A percentile compares a stretch with the other conserved stretches of the same genome.
phyloP scores from a whole-genome alignment of 2,888 invertebrate species.

The Lamellibrachia columna region DNA sequence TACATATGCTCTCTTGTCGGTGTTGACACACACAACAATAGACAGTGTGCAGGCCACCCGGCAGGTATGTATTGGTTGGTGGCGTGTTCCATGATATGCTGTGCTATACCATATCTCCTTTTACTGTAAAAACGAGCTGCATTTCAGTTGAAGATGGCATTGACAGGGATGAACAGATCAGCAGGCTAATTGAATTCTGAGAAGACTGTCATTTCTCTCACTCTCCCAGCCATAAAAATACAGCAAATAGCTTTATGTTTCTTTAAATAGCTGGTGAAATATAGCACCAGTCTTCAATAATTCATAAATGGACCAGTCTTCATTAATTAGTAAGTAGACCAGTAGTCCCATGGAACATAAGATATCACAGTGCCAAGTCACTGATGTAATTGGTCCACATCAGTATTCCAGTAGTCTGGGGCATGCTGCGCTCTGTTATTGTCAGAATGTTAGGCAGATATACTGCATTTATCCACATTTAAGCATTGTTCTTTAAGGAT shows the following conservation, averaged over 20 bases:
- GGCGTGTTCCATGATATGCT: background rate
- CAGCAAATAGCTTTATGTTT: constrained; percentile 1
- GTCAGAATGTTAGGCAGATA: background rate
- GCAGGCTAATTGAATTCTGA: background rate
- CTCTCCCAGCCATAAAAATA: background rate
- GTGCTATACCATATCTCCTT: background rate
- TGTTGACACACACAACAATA: background rate
- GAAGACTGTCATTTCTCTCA: background rate
- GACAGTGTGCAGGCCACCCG: background rate
- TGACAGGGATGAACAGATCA: background rate
- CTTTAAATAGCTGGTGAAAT: constrained; percentile 6
- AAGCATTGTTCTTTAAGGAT: background rate
- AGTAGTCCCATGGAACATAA: background rate
- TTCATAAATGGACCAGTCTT: background rate
- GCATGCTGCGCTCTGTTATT: background rate
- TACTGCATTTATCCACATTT: background rate
- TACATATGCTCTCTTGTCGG: background rate
- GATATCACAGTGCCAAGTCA: background rate
- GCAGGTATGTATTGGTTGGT: background rate
- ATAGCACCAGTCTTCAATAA: background rate
- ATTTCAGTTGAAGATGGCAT: background rate
- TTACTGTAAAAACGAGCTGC: background rate
- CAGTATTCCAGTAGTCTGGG: background rate
- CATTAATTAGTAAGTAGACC: background rate
- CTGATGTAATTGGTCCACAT: background rate